Evolutionary conservation across 2,113 vertebrate genomes (phyloP).

Genomic region (Ciconia maguari): DNA sequence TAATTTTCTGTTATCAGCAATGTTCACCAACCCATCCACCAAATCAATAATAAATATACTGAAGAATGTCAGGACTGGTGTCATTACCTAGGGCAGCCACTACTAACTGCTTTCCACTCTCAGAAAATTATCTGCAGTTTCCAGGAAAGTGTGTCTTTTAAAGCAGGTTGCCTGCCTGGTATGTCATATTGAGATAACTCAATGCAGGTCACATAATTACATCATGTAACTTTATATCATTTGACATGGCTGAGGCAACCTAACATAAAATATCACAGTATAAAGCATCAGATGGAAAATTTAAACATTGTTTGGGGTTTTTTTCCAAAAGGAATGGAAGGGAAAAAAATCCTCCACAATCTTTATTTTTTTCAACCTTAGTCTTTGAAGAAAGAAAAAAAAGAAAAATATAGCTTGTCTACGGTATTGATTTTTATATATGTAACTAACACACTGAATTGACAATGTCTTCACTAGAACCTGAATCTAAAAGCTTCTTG

Average conservation of each 20-base stretch:
- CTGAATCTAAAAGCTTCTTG: background rate
- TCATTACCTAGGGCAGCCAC: background rate
- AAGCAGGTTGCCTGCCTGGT: slow-evolving; percentile 34
- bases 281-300: slow-evolving; percentile 66
- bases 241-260: slow-evolving; percentile 61
- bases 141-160: background rate
- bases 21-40: background rate
- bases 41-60: slow-evolving; percentile 50
- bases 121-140: slow-evolving; percentile 53
- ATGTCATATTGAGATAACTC: slow-evolving; percentile 54
- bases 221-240: slow-evolving; percentile 57
- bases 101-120: background rate
- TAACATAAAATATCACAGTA: slow-evolving; percentile 63
- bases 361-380: slow-evolving; percentile 37
- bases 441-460: background rate
- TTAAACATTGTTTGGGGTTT: slow-evolving; percentile 46
- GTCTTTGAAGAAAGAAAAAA: background rate
- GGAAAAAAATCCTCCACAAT: background rate
- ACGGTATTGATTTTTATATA: background rate
- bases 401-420: background rate
- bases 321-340: background rate
- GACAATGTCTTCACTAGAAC: background rate
- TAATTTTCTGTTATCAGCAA: slow-evolving; percentile 27
- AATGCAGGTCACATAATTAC: slow-evolving; percentile 45
- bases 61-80: background rate